phyloP scores from a whole-genome alignment of 1,140 invertebrate species.

The Hyposmocoma kahamanoa region DNA sequence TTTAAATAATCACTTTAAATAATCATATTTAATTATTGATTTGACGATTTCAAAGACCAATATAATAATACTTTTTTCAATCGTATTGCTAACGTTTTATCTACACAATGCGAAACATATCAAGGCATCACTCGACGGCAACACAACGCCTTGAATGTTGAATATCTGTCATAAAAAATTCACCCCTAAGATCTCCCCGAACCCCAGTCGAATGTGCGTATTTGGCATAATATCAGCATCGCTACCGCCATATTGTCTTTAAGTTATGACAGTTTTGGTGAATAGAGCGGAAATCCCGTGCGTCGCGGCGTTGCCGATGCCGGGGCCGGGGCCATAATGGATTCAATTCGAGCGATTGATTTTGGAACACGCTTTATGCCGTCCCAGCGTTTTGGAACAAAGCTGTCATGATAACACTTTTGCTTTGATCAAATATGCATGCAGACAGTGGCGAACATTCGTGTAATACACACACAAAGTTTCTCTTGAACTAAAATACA shows the following conservation, averaged over 20 bases:
- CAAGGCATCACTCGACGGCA: not conserved
- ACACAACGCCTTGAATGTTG: too few species aligned
- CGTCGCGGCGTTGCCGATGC: slow-evolving; percentile 2
- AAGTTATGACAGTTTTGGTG: slow-evolving; percentile 43
- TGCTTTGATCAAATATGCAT: too few species aligned
- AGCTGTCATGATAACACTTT: too few species aligned
- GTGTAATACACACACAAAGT: not conserved
- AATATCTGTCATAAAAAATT: too few species aligned
- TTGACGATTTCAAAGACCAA: not conserved
- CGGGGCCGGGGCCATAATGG: slow-evolving; percentile 1
- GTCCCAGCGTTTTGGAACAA: not conserved
- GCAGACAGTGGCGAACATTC: not conserved
- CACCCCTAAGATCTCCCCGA: not conserved
- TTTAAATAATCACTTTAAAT: too few species aligned
- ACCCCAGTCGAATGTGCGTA: slow-evolving; percentile 10
- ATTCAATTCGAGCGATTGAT: not conserved
- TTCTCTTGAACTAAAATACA: too few species aligned
- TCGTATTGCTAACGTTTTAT: not conserved
- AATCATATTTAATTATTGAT: too few species aligned
- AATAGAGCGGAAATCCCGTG: slow-evolving; percentile 25
- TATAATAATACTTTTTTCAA: not conserved
- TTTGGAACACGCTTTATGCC: not conserved
- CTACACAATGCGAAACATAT: not conserved
- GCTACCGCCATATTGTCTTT: slow-evolving; percentile 42
- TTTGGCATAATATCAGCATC: slow-evolving; percentile 28